Percentiles rank a stretch among this genome's conserved stretches.
Conservation (phyloP, 2,113 vertebrate genomes). For the Oreochromis aureus region DNA sequence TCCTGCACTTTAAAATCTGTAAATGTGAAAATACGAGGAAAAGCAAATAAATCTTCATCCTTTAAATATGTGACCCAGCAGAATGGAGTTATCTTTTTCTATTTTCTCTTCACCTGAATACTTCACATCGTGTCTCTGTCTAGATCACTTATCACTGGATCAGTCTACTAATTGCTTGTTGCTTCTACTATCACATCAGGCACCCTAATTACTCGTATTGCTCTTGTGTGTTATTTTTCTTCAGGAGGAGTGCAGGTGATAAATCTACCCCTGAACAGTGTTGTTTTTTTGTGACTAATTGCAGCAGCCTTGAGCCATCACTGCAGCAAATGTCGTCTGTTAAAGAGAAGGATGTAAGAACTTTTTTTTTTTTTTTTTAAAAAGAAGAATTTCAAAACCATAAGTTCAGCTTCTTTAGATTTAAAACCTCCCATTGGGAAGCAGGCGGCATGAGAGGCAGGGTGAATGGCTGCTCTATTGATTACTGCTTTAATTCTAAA, state of each 20-base stretch:
- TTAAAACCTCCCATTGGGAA: neutral
- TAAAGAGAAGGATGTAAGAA: neutral
- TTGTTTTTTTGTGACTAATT: neutral
- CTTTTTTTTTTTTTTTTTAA: neutral
- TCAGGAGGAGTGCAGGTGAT: conserved; percentile 15
- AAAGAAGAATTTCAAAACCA: neutral
- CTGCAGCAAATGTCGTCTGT: neutral
- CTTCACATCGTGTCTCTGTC: neutral
- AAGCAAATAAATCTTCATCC: neutral
- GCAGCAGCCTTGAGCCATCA: neutral
- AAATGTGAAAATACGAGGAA: neutral
- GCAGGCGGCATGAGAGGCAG: neutral
- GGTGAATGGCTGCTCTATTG: conserved; percentile 28
- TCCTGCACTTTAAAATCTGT: neutral
- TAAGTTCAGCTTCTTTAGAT: neutral
- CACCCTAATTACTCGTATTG: conserved; percentile 32
- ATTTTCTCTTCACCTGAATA: neutral
- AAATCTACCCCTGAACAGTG: neutral
- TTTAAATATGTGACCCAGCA: neutral
- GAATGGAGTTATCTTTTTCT: neutral
- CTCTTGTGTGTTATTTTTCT: conserved; percentile 25
- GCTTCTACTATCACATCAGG: conserved; percentile 23
- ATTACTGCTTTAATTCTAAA: conserved; percentile 57
- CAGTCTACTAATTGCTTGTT: conserved; percentile 35
- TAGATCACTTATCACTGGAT: conserved; percentile 19